Base-by-base conservation (phyloP, 2,888 invertebrate genomes). In the Xestoiulus laeticollis region DNA sequence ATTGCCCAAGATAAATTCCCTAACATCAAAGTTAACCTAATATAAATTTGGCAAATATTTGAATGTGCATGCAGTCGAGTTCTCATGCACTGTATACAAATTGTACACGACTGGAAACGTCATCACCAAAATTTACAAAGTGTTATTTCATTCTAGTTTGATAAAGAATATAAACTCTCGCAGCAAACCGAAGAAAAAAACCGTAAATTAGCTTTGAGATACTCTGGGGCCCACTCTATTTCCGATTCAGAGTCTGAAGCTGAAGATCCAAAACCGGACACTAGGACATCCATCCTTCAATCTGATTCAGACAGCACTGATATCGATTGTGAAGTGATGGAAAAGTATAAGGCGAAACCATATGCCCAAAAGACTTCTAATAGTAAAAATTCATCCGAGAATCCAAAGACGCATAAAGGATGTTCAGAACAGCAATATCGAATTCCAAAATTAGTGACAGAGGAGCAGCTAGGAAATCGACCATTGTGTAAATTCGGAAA, bases 401-500 rank as follows among this genome's bases (percentile, higher is more conserved):
- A 5, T 83, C 48, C 48, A 19, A 14, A 48, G 38, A 38, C 12
- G 19, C 22, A 6, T n/a, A 59, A 59, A 22, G 59, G 22, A 3
- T 6, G 19, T 59, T 59, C 6, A 59, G 59, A 59, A n/a, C n/a
- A 59, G 59, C 59, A 6, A 8, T 1, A 59, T 59, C n/a, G 22
- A n/a, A 6, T n/a, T 22, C n/a, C 30, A 2, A 8, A 26, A 32
- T 68, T 26, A 6, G 87, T 10, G 32, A 19, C 87, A 16, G 14
- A 30, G 38, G 44, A 30, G 30, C 87, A 32, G 68, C 85, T 43
- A 19, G 22, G 22, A 30, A 22, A n/a, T 85, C 85, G 85, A 87
- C 89, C 89, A 5, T 85, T 94, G 85, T 97, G 97, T 91, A 95
- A 95, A 92, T 97, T 96, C 91, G 96, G 96, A 87, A 91, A 91